These are phyloP conservation scores for Megaustenia siamemsis DNA, from an alignment of 2,888 invertebrate species.

Conservation along the genomic window DNA sequence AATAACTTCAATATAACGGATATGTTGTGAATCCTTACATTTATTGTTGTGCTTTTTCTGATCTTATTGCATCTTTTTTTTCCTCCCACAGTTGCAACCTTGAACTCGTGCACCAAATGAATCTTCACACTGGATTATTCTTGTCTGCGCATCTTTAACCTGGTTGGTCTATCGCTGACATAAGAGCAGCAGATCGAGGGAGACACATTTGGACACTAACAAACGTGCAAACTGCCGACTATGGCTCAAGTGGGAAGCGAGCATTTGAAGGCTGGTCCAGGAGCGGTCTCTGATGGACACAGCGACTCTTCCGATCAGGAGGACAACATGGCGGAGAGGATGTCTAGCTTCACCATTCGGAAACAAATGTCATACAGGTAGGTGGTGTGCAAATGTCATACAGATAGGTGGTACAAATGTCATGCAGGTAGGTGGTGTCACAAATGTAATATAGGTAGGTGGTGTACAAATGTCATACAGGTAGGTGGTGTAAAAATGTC, in stretches of 20 bases:
- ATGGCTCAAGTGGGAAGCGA: constrained; percentile 24
- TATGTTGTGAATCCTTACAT: too few species aligned
- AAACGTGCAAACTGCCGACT: background rate
- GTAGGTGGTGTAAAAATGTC: too few species aligned
- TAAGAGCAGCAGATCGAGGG: background rate
- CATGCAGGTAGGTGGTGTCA: too few species aligned
- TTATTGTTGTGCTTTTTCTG: too few species aligned
- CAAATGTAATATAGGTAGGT: constrained; percentile 67
- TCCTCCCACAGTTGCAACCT: background rate
- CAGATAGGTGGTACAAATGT: too few species aligned
- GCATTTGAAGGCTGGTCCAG: background rate
- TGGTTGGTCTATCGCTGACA: background rate
- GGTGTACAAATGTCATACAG: too few species aligned
- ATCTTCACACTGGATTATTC: background rate
- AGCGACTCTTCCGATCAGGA: constrained; percentile 61
- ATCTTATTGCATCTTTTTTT: background rate
- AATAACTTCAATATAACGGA: too few species aligned
- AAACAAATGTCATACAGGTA: constrained; percentile 69
- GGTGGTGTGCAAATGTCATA: too few species aligned
- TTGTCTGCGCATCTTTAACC: background rate
- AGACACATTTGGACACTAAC: background rate
- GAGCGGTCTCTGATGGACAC: constrained; percentile 3
- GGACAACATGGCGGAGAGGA: constrained; percentile 58
- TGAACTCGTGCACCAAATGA: background rate
- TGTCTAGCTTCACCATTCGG: constrained; percentile 63